Conservation (phyloP, 2,797 vertebrate species). For the Apogon hyalosoma region DNA sequence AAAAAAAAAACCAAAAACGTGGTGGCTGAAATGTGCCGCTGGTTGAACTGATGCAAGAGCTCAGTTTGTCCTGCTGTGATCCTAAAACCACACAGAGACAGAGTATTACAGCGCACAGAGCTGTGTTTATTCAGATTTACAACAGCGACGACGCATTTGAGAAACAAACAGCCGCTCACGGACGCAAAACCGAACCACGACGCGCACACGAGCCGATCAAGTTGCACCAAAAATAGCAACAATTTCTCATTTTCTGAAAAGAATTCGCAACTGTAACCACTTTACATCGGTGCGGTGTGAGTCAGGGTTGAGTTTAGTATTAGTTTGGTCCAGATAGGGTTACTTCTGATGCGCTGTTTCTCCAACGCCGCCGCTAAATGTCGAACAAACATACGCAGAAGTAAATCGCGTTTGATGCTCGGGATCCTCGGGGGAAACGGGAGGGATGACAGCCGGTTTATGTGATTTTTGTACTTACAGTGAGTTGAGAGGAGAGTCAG, state of each 20-base stretch:
- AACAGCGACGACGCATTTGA: constrained; percentile 1
- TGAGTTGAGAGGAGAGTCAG: constrained; percentile 85
- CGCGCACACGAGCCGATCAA: constrained; percentile 2
- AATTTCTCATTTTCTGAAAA: constrained; percentile 10
- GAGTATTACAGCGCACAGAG: too few relatives aligned
- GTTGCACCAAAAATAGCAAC: constrained; percentile 55
- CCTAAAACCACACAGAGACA: neutral
- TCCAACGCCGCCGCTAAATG: constrained; percentile 7
- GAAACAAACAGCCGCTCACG: constrained; percentile 25
- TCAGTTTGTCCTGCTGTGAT: neutral
- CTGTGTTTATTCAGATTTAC: neutral
- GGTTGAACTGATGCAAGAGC: constrained; percentile 11
- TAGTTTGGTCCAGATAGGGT: constrained; percentile 44
- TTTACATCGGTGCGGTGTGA: constrained; percentile 3
- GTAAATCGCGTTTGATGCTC: neutral
- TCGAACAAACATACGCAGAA: constrained; percentile 32
- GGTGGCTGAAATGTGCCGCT: constrained; percentile 17
- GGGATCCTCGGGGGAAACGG: neutral
- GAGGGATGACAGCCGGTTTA: neutral
- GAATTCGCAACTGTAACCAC: constrained; percentile 20
- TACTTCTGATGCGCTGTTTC: constrained; percentile 31
- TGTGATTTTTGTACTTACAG: constrained; percentile 80
- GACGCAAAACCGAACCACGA: neutral
- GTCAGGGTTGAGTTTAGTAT: constrained; percentile 46
- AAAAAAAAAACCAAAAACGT: constrained; percentile 13